These are phyloP conservation scores for Neotoxoptera formosana DNA, from an alignment of 1,140 invertebrate genomes.

Conservation along the genomic window DNA sequence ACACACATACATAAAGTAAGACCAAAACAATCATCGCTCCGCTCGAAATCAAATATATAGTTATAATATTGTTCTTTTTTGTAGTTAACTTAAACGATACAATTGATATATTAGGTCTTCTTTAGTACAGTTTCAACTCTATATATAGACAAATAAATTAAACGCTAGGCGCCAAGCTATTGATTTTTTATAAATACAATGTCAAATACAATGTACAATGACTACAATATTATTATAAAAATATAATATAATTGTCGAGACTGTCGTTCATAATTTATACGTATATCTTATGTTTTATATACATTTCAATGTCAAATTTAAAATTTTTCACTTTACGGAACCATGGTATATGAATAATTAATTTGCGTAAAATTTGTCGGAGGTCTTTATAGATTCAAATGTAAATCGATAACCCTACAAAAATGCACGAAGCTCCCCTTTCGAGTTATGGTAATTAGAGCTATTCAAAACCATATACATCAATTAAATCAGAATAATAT, in stretches of 20 bases:
- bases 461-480: neutral
- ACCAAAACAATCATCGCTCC: too few relatives aligned
- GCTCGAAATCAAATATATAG: too few relatives aligned
- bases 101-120: neutral
- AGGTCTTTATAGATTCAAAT: neutral
- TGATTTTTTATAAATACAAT: neutral
- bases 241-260: neutral
- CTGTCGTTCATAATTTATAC: neutral
- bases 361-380: neutral
- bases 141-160: neutral
- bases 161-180: neutral
- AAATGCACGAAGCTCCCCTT: neutral
- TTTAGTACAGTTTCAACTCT: neutral
- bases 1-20: too few relatives aligned
- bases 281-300: neutral
- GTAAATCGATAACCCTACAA: neutral
- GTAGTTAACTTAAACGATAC: neutral
- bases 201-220: neutral
- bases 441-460: neutral
- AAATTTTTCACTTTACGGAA: neutral
- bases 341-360: neutral
- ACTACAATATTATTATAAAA: neutral
- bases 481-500: too few relatives aligned
- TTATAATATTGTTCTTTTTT: neutral
- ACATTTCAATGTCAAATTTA: neutral